Conservation (phyloP, 2,113 vertebrate species). For the Rhadina sibilatrix region DNA sequence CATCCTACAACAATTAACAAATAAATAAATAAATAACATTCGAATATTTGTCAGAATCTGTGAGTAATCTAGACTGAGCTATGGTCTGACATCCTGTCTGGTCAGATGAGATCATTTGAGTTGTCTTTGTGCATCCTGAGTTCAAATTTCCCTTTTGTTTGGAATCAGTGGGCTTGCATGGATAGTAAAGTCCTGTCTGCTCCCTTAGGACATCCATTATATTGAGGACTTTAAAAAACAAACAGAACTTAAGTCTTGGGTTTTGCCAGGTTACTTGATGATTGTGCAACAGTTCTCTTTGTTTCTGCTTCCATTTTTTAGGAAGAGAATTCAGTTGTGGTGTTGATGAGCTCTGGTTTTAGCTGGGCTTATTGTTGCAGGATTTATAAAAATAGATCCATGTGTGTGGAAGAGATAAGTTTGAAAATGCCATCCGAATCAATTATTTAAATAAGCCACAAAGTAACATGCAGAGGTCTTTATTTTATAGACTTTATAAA, state of each 20-base stretch:
- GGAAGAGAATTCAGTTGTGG: neutral
- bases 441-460: neutral
- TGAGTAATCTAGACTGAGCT: neutral
- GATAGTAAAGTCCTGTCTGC: neutral
- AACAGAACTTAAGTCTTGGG: neutral
- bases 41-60: neutral
- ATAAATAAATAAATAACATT: neutral
- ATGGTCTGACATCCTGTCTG: neutral
- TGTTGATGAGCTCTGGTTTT: neutral
- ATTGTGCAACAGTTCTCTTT: neutral
- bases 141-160: slow-evolving; percentile 20
- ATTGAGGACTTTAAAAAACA: neutral
- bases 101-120: neutral
- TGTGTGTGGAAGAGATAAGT: neutral
- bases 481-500: neutral
- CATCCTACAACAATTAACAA: neutral
- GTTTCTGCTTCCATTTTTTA: neutral
- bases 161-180: neutral
- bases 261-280: neutral
- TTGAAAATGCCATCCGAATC: neutral
- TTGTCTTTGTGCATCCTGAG: slow-evolving; percentile 18
- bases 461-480: neutral
- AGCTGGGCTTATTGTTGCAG: neutral
- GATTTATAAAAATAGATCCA: neutral
- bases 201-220: neutral